phyloP scores from a whole-genome alignment of 2,888 invertebrate genomes.

The Drosophila multiciliata region DNA sequence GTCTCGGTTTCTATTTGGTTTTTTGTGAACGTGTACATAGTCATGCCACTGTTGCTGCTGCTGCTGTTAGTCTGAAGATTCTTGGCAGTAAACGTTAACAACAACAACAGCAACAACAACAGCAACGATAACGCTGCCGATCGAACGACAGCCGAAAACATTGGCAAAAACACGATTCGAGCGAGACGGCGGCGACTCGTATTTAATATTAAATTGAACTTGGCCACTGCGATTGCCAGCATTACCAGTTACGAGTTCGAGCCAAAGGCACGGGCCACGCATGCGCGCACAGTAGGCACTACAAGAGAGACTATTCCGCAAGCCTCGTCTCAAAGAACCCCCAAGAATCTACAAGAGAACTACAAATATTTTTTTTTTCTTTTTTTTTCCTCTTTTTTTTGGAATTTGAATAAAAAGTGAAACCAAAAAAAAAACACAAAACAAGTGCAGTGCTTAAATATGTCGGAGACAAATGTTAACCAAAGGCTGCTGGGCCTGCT shows the following conservation, averaged over 20 bases:
- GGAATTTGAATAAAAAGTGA: constrained; percentile 3
- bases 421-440: neutral
- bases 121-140: constrained; percentile 30
- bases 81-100: constrained; percentile 44
- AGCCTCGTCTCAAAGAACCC: constrained; percentile 9
- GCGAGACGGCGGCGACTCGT: constrained; percentile 36
- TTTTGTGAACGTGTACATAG: constrained; percentile 69
- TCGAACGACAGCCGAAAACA: constrained; percentile 44
- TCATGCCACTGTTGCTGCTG: constrained; percentile 46
- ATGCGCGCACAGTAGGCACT: constrained; percentile 31
- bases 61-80: constrained; percentile 51
- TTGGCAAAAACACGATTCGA: constrained; percentile 61
- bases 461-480: constrained; percentile 26
- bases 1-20: constrained; percentile 64
- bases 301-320: constrained; percentile 2
- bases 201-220: constrained; percentile 82
- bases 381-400: constrained; percentile 13
- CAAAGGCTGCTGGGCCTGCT: constrained; percentile 13
- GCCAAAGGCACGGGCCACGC: constrained; percentile 66
- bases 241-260: constrained; percentile 76
- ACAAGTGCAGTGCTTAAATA: constrained; percentile 41
- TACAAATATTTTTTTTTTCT: neutral
- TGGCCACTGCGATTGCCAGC: constrained; percentile 68
- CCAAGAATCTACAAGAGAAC: neutral
- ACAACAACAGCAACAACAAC: constrained; percentile 9